phyloP scores from a whole-genome alignment of 2,113 vertebrate species.

The Mustela nigripes region DNA sequence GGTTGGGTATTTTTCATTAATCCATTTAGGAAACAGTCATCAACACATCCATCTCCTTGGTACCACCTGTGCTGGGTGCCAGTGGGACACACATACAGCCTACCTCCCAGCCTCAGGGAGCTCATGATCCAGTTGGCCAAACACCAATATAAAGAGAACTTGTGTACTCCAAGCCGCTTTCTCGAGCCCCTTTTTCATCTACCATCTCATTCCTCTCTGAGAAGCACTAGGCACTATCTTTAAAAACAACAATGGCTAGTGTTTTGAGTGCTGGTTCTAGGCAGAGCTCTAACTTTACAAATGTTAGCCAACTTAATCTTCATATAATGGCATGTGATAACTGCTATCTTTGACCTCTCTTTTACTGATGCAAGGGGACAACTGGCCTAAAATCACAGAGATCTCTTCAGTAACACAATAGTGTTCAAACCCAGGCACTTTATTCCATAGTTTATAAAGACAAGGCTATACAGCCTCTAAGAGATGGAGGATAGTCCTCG shows the following conservation, averaged over 20 bases:
- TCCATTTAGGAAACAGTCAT: background rate
- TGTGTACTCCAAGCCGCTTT: background rate
- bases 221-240: background rate
- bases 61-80: too few relatives aligned
- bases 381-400: background rate
- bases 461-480: background rate
- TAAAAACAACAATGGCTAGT: background rate
- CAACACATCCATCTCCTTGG: background rate
- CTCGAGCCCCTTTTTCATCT: background rate
- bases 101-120: background rate
- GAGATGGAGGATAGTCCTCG: background rate
- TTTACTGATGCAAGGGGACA: background rate
- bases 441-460: background rate
- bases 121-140: background rate
- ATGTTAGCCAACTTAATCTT: background rate
- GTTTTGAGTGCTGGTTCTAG: background rate
- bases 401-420: background rate
- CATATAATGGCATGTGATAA: background rate
- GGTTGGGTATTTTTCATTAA: background rate
- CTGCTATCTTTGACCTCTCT: background rate
- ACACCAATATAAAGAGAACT: background rate
- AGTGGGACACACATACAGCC: fast-evolving
- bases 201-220: background rate
- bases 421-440: background rate
- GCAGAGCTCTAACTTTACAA: background rate